phyloP scores from a whole-genome alignment of 2,797 vertebrate genomes.

The Brotogeris chrysoptera region DNA sequence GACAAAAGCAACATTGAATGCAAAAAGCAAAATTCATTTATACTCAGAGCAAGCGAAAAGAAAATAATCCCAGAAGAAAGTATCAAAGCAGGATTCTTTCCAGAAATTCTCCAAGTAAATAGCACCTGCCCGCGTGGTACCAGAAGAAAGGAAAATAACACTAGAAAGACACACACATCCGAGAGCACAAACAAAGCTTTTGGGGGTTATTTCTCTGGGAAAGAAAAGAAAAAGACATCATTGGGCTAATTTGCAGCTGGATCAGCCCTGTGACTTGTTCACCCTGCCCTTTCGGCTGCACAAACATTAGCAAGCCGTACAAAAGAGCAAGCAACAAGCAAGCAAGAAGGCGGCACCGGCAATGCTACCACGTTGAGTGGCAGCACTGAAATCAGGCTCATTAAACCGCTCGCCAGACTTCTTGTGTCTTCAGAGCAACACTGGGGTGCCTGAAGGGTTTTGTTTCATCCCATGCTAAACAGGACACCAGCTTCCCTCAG shows the following conservation, averaged over 20 bases:
- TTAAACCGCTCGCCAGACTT: conserved; percentile 20
- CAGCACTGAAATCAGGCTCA: neutral
- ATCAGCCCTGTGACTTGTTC: neutral
- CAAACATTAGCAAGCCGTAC: conserved; percentile 21
- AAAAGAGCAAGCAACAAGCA: conserved; percentile 44
- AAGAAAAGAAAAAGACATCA: conserved; percentile 21
- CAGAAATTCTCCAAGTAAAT: conserved; percentile 67
- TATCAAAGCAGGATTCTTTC: conserved; percentile 63
- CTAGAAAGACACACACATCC: conserved; percentile 51
- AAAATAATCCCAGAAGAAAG: conserved; percentile 57
- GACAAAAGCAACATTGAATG: conserved; percentile 56
- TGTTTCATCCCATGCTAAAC: neutral
- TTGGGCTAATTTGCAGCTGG: conserved; percentile 38
- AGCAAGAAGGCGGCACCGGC: conserved; percentile 12
- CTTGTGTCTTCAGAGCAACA: conserved; percentile 4
- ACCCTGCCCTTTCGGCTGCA: conserved; percentile 23
- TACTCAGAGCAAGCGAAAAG: conserved; percentile 42
- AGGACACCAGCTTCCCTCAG: neutral
- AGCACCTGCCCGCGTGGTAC: conserved; percentile 38
- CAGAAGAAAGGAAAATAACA: conserved; percentile 55
- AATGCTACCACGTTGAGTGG: neutral
- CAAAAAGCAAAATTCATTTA: conserved; percentile 60
- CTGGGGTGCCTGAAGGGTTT: neutral
- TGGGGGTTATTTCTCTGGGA: conserved; percentile 39
- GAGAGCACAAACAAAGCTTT: conserved; percentile 67